Base-by-base conservation (phyloP, 2,113 vertebrate species). In the Pelmatolapia mariae region DNA sequence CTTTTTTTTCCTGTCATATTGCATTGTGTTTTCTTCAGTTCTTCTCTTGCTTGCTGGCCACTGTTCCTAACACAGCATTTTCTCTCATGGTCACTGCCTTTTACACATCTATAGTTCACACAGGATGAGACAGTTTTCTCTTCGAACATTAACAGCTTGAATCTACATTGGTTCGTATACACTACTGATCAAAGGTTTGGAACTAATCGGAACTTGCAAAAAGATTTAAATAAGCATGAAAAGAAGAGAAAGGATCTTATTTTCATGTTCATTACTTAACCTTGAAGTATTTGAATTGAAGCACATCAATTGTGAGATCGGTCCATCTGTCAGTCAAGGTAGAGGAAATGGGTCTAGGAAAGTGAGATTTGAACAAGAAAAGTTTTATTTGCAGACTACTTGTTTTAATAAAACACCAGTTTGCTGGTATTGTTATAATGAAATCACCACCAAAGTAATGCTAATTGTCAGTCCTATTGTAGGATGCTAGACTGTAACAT, bases 31-130 rank as follows among this genome's bases (percentile, higher is more conserved):
- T 84, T 89, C 57, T 59, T 88, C 54, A 85, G 80, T 83, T 90
- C 15, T 76, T 89, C 57, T 86, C n/a, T 45, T 26, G 80, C 52
- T 29, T 54, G 68, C 66, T 92, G 50, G 89, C 87, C 83, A 83
- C 59, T 63, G 56, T 90, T 80, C 89, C 57, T 24, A 31, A 76
- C 71, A 29, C 24, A 50, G 5, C 57, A 18, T 73, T 87, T 86
- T 87, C 76, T 63, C 29, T 54, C 81, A 82, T 84, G 80, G 73
- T 91, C 81, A 56, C 90, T 86, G 84, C 78, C 59, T 91, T 80
- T 89, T 81, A 66, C 52, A 66, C 88, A 88, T 93, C 85, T 93
- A 89, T 87, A 92, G 90, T 94, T 93, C 83, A 89, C 87, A 83
- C 33, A 82, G 68, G 43, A 89, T 68, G 26, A 68, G 50, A 85